phyloP scores from a whole-genome alignment of 2,797 vertebrate species.

The Dipus sagitta region DNA sequence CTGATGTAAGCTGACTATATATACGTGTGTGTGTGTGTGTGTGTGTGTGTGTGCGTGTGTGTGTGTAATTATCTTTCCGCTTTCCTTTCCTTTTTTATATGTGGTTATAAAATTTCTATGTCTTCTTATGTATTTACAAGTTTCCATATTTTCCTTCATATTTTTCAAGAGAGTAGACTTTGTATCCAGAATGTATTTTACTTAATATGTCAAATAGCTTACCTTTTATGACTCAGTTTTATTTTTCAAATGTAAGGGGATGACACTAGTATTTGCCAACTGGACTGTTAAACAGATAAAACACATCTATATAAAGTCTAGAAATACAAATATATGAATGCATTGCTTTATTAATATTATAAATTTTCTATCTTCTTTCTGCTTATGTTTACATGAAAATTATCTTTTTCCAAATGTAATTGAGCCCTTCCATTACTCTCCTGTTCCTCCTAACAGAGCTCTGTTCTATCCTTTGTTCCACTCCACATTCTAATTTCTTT shows the following conservation, averaged over 20 bases:
- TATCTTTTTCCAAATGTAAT: not conserved
- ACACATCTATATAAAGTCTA: not conserved
- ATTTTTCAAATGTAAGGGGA: not conserved
- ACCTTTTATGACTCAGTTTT: not conserved
- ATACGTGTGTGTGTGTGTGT: too few relatives aligned
- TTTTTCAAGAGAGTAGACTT: not conserved
- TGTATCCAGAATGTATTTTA: not conserved
- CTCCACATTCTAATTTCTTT: not conserved
- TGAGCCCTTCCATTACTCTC: not conserved
- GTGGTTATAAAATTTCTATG: too few relatives aligned
- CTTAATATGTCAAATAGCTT: not conserved
- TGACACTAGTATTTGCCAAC: not conserved
- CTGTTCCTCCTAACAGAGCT: not conserved
- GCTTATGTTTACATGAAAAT: not conserved
- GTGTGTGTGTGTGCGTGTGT: too few relatives aligned
- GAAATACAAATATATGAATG: not conserved
- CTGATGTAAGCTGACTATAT: not conserved
- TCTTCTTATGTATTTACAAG: too few relatives aligned
- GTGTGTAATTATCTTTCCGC: too few relatives aligned
- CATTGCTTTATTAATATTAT: not conserved
- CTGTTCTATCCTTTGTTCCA: not conserved
- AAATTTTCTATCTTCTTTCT: not conserved
- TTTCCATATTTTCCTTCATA: too few relatives aligned
- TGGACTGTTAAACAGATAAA: not conserved
- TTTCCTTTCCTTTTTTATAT: too few relatives aligned